These are phyloP conservation scores for Oryzias celebensis DNA, from an alignment of 2,113 vertebrate genomes.

Conservation along the genomic window DNA sequence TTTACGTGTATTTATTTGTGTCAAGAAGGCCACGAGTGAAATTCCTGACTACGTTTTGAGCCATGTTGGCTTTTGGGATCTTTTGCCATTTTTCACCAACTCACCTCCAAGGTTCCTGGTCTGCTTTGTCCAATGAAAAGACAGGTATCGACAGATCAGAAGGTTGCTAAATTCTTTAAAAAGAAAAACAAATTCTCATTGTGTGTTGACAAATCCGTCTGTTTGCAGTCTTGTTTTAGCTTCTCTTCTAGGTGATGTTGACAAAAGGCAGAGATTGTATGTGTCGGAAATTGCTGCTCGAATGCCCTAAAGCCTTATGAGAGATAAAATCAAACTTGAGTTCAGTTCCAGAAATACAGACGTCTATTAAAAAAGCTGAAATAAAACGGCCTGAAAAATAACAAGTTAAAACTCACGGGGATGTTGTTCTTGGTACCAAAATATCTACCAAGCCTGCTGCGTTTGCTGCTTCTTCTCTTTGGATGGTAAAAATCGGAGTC, in stretches of 20 bases:
- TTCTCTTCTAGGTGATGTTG: slow-evolving; percentile 40
- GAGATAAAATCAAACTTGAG: slow-evolving; percentile 52
- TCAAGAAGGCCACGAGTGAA: slow-evolving; percentile 21
- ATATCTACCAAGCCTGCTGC: slow-evolving; percentile 54
- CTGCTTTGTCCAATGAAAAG: slow-evolving; percentile 33
- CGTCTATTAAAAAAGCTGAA: slow-evolving; percentile 22
- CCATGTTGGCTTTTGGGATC: not conserved
- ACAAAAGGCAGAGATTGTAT: slow-evolving; percentile 76
- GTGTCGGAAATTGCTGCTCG: slow-evolving; percentile 79
- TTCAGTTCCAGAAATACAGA: slow-evolving; percentile 44
- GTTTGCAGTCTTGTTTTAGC: slow-evolving; percentile 30
- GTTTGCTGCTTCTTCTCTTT: slow-evolving; percentile 67
- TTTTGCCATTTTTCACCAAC: not conserved
- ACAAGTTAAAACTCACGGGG: slow-evolving; percentile 28
- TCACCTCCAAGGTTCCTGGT: too few relatives aligned
- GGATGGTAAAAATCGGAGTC: slow-evolving; percentile 42
- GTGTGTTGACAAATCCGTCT: slow-evolving; percentile 25
- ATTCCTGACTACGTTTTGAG: slow-evolving; percentile 12
- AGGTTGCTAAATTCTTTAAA: slow-evolving; percentile 8
- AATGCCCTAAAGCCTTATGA: slow-evolving; percentile 83
- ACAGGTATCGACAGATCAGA: slow-evolving; percentile 41
- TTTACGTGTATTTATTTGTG: not conserved
- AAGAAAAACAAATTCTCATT: not conserved
- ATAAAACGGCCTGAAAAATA: slow-evolving; percentile 38
- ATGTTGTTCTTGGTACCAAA: slow-evolving; percentile 61